A percentile compares a stretch with the other conserved stretches of the same genome.
These are phyloP conservation scores for Peromyscus melanophrys DNA, from an alignment of 2,797 vertebrate genomes.

Conservation along the genomic window DNA sequence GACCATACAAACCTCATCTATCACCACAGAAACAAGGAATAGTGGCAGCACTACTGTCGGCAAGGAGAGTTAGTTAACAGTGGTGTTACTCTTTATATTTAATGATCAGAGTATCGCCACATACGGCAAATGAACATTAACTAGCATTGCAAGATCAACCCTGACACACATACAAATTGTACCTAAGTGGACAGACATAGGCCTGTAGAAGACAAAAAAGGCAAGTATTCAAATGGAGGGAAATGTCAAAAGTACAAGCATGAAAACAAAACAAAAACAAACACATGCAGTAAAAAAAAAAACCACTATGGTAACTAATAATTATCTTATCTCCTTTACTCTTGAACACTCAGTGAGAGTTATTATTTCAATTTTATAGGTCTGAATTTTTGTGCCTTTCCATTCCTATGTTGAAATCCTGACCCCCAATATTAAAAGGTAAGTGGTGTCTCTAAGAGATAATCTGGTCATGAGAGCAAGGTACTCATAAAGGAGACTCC, in stretches of 20 bases:
- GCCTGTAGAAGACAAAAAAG: constrained; percentile 73
- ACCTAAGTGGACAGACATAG: constrained; percentile 76
- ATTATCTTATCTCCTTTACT: constrained; percentile 57
- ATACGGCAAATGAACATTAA: constrained; percentile 1
- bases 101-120: constrained; percentile 46
- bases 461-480: not conserved
- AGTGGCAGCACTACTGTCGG: constrained; percentile 83
- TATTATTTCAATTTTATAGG: not conserved
- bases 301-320: constrained; percentile 83
- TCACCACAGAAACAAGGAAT: constrained; percentile 83
- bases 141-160: constrained; percentile 27
- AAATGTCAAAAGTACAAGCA: constrained; percentile 81
- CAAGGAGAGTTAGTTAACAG: constrained; percentile 66
- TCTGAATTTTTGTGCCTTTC: not conserved
- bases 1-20: constrained; percentile 92
- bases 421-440: not conserved
- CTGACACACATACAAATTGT: constrained; percentile 69
- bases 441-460: not conserved
- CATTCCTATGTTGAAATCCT: not conserved
- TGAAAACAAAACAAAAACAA: constrained; percentile 79
- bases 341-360: not conserved
- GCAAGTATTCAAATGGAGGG: constrained; percentile 81
- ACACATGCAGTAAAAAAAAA: constrained; percentile 69
- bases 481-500: not conserved
- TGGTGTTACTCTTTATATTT: not conserved